Evolutionary conservation across 1,140 invertebrate species (phyloP), one percentile per base, ranked within the genome.

Genomic region (Drosophila santomea): DNA sequence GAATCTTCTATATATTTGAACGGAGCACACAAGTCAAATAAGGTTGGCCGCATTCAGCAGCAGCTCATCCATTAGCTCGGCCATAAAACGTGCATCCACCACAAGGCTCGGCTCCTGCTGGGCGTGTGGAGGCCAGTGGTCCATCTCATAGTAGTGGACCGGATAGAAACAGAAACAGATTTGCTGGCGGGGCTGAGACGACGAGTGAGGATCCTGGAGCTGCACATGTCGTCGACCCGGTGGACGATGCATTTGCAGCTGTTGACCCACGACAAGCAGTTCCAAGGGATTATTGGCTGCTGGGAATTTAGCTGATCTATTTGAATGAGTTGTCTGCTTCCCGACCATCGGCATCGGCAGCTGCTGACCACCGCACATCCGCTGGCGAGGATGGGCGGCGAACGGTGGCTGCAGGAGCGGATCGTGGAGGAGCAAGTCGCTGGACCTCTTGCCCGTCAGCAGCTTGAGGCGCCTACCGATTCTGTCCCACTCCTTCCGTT

Each of bases 371-470:
- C 45, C 10, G 11, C 20, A 7, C 20, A 47, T 25, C 45, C 45
- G 45, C 5, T 47, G 45, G 12, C 43, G 10, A 7, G 15, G 15
- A 45, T 20, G 10, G 43, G 17, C 43, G 43, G 11, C 43, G 43
- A 20, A 12, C 8, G 43, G 17, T 17, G 43, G 17, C 43, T 23
- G 43, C 43, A 45, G 43, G 43, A 25, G 20, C 20, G 45, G 45
- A 47, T 47, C 20, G 45, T 25, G 20, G 20, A 25, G 20, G 20
- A 47, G 45, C 45, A 47, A 6, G 12, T 47, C 45, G 20, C 45
- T 47, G 45, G 20, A 47, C 12, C 20, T 20, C 43, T 45, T 45
- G 43, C 43, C 43, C 43, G 43, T 45, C 10, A 45, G 43, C 43
- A 17, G 45, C 45, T 47, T 23, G 20, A 25, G 20, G 20, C 45